Percentiles rank a stretch among this genome's conserved stretches.
These are phyloP conservation scores for Anguilla pacifica DNA, from an alignment of 2,797 vertebrate genomes.

Conservation along the genomic window DNA sequence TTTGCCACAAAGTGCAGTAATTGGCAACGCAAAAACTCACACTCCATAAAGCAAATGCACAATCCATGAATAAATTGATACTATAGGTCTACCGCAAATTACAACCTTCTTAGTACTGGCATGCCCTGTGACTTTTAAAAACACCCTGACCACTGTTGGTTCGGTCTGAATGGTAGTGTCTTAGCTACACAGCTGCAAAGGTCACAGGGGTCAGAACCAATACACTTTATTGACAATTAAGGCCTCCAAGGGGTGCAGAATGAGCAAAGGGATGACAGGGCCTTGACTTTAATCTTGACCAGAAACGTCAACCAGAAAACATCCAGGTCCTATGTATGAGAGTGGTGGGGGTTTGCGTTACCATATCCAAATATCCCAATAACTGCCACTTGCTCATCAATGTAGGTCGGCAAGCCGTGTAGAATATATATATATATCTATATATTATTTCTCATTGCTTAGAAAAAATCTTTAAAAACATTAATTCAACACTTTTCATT, in stretches of 20 bases:
- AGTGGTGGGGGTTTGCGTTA: not conserved
- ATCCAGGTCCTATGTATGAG: not conserved
- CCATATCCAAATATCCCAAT: not conserved
- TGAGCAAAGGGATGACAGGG: slow-evolving; percentile 69
- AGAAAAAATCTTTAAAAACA: not conserved
- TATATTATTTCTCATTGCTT: not conserved
- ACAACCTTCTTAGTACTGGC: slow-evolving; percentile 72
- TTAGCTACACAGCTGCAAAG: slow-evolving; percentile 36
- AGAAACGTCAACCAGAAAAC: slow-evolving; percentile 42
- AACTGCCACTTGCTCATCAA: not conserved
- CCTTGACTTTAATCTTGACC: slow-evolving; percentile 68
- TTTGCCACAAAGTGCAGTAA: not conserved
- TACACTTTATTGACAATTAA: slow-evolving; percentile 70
- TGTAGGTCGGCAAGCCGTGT: not conserved
- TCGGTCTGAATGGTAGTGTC: slow-evolving; percentile 43
- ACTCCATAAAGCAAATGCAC: slow-evolving; percentile 50
- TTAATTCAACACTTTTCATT: not conserved
- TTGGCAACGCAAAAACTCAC: not conserved
- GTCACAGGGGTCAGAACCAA: slow-evolving; percentile 72
- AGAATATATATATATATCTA: not conserved
- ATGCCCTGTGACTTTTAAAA: slow-evolving; percentile 52
- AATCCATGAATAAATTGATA: slow-evolving; percentile 70
- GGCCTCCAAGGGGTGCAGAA: slow-evolving; percentile 59
- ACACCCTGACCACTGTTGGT: slow-evolving; percentile 25
- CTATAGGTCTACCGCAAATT: slow-evolving; percentile 70